These are phyloP conservation scores for Nautilus pompilius DNA, from an alignment of 1,140 invertebrate genomes.

Conservation along the genomic window DNA sequence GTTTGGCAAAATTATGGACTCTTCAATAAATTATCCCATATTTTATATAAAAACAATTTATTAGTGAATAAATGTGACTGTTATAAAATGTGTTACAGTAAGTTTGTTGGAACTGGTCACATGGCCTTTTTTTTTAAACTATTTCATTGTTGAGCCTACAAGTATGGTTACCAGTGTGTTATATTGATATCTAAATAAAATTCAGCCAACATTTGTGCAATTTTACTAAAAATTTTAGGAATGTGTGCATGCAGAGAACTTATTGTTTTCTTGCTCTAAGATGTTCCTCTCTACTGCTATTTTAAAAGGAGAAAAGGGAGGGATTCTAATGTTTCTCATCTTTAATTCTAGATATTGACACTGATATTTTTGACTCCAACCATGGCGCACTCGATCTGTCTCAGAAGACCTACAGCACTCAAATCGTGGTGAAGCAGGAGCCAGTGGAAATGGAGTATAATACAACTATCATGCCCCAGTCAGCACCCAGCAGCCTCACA, in stretches of 20 bases:
- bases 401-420: conserved; percentile 6
- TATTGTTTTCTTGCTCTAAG: not conserved
- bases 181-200: too few relatives aligned
- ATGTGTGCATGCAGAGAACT: not conserved
- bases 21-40: too few relatives aligned
- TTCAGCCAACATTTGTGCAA: too few relatives aligned
- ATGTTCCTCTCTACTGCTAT: not conserved
- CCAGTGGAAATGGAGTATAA: conserved; percentile 10
- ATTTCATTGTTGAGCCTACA: too few relatives aligned
- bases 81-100: too few relatives aligned
- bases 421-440: conserved; percentile 23
- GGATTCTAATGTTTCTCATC: conserved; percentile 9
- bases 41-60: too few relatives aligned
- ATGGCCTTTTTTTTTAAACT: too few relatives aligned
- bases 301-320: not conserved
- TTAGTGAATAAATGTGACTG: too few relatives aligned
- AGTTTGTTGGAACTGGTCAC: too few relatives aligned
- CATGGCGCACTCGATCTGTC: conserved; percentile 1
- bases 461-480: conserved; percentile 13
- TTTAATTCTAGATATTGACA: conserved; percentile 36
- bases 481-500: conserved; percentile 21
- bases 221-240: too few relatives aligned
- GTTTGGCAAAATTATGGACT: too few relatives aligned
- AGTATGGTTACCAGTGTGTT: too few relatives aligned
- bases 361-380: conserved; percentile 32